Evolutionary conservation across 2,797 vertebrate species (phyloP).

Genomic region (Neosilurus hyrtlii): DNA sequence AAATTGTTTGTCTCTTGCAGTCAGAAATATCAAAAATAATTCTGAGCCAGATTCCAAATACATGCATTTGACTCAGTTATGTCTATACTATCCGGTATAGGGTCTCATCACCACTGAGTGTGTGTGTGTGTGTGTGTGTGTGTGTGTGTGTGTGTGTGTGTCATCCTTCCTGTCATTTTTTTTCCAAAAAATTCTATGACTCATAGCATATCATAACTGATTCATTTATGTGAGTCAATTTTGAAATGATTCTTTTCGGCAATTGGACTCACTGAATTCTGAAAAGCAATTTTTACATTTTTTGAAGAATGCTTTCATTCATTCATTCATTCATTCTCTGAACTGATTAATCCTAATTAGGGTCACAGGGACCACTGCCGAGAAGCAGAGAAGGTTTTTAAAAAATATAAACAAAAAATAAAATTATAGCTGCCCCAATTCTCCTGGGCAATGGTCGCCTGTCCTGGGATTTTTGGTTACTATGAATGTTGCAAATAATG

Average conservation of each 20-base stretch:
- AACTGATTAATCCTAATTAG: not conserved
- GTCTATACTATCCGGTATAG: not conserved
- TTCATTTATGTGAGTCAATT: not conserved
- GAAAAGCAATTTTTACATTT: not conserved
- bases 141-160: not conserved
- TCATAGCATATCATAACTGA: not conserved
- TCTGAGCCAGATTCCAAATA: not conserved
- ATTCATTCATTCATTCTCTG: too few species aligned
- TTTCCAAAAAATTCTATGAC: not conserved
- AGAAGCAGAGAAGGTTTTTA: too few species aligned
- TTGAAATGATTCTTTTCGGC: not conserved
- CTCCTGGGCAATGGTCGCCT: not conserved
- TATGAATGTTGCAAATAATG: not conserved
- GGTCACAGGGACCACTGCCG: too few species aligned
- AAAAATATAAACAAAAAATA: not conserved
- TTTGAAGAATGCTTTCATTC: too few species aligned
- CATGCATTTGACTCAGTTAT: not conserved
- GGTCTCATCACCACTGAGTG: not conserved
- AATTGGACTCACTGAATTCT: not conserved
- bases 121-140: slow-evolving; percentile 3
- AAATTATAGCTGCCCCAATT: not conserved
- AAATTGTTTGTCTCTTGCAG: not conserved
- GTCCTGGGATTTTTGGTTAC: not conserved
- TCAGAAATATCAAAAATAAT: slow-evolving; percentile 1
- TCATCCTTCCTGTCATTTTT: not conserved